Conservation (phyloP, 2,113 vertebrate species). For the Chaetodon trifascialis region DNA sequence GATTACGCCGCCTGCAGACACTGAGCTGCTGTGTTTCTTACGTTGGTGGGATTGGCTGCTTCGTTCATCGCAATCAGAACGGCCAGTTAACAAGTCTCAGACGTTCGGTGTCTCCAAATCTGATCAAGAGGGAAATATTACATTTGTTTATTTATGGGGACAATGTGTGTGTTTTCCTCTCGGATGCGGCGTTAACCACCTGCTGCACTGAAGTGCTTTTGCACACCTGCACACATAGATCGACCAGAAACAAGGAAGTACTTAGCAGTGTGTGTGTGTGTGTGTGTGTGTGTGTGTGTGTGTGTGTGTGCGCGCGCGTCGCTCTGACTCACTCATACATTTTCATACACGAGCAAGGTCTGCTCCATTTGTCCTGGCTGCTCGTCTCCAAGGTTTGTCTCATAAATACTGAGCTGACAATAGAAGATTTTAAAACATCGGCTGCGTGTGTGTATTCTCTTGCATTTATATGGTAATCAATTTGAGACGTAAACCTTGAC, state of each 20-base stretch:
- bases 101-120: neutral
- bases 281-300: constrained; percentile 13
- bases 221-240: neutral
- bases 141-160: neutral
- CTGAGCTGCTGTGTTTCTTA: neutral
- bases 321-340: constrained; percentile 18
- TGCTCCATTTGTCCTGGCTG: constrained; percentile 19
- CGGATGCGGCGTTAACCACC: neutral
- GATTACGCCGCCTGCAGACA: too few relatives aligned
- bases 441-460: neutral
- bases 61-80: too few relatives aligned
- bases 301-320: neutral
- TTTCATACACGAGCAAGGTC: constrained; percentile 23
- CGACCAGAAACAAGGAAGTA: too few relatives aligned
- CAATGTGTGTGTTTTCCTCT: too few relatives aligned
- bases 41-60: too few relatives aligned
- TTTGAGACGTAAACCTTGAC: neutral
- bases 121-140: neutral
- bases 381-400: constrained; percentile 15
- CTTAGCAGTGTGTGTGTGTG: neutral
- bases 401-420: constrained; percentile 8
- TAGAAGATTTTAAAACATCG: neutral
- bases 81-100: too few relatives aligned
- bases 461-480: neutral
- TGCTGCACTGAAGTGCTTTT: neutral